Percentiles rank a stretch among this genome's conserved stretches.
These are phyloP conservation scores for Tricholaema leucomelas DNA, from an alignment of 2,113 vertebrate species.

Conservation along the genomic window DNA sequence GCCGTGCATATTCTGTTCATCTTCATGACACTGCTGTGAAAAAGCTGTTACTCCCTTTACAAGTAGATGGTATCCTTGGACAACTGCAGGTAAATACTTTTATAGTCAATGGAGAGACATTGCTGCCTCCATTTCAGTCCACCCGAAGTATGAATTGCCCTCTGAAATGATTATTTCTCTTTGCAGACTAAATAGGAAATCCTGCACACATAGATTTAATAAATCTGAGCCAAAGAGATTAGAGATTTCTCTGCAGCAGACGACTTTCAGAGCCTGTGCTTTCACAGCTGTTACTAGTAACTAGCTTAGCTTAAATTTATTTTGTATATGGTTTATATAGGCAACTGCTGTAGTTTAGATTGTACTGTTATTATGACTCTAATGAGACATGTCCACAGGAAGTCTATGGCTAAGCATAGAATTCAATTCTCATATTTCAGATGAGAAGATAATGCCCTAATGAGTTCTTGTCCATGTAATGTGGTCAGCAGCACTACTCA, in stretches of 20 bases:
- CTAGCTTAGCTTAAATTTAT: slow-evolving; percentile 53
- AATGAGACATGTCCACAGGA: background rate
- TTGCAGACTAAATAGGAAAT: slow-evolving; percentile 48
- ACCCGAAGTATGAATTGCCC: slow-evolving; percentile 46
- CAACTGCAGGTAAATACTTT: too few species aligned
- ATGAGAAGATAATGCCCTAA: slow-evolving; percentile 25
- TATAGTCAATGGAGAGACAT: background rate
- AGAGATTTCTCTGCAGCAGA: slow-evolving; percentile 64
- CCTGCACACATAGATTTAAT: slow-evolving; percentile 53
- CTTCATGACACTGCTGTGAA: slow-evolving; percentile 12
- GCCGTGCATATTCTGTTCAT: slow-evolving; percentile 5
- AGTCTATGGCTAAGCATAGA: background rate
- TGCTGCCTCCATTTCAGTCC: slow-evolving; percentile 18
- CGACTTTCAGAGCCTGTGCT: slow-evolving; percentile 49
- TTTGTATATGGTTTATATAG: slow-evolving; percentile 19
- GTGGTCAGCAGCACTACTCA: background rate
- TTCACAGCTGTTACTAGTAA: slow-evolving; percentile 61
- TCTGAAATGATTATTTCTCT: slow-evolving; percentile 55
- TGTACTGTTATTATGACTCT: background rate
- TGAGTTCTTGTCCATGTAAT: background rate
- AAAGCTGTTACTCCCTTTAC: slow-evolving; percentile 31
- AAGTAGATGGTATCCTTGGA: too few species aligned
- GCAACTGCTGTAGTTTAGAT: background rate
- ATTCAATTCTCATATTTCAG: background rate
- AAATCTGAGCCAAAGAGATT: slow-evolving; percentile 65